Conservation (phyloP, 2,888 invertebrate genomes). For the Synergus itoensis region DNA sequence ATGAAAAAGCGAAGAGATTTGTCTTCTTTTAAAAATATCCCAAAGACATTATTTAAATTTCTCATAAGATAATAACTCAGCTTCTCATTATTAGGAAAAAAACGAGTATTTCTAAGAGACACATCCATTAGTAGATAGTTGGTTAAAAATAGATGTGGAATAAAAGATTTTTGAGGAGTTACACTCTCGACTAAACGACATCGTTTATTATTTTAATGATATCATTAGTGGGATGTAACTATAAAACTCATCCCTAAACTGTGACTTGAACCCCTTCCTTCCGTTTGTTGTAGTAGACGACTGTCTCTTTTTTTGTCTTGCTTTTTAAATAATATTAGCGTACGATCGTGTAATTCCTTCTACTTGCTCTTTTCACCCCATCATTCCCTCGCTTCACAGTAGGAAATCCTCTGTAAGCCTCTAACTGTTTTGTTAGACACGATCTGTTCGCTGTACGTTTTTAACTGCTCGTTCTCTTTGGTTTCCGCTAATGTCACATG, state of each 20-base stretch:
- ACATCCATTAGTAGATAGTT: not conserved
- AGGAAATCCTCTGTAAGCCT: slow-evolving; percentile 30
- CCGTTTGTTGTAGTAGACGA: not conserved
- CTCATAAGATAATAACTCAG: too few species aligned
- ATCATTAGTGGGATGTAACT: slow-evolving; percentile 72
- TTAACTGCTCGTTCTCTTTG: slow-evolving; percentile 9
- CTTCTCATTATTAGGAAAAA: not conserved
- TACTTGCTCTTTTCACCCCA: slow-evolving; percentile 4
- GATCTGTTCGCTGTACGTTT: slow-evolving; percentile 21
- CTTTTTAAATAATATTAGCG: slow-evolving; percentile 11
- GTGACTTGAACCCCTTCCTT: not conserved
- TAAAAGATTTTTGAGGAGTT: not conserved
- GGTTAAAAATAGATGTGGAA: not conserved
- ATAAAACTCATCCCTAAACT: slow-evolving; percentile 59
- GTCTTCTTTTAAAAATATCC: not conserved
- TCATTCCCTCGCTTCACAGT: slow-evolving; percentile 20
- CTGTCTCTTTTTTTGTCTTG: not conserved
- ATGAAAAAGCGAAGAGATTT: not conserved
- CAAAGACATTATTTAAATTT: too few species aligned
- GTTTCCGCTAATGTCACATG: not conserved
- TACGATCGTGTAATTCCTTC: not conserved
- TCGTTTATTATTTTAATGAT: slow-evolving; percentile 73
- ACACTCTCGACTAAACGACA: slow-evolving; percentile 58
- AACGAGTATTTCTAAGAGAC: not conserved
- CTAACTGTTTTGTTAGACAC: slow-evolving; percentile 22